A percentile compares a stretch with the other conserved stretches of the same genome.
Conservation (phyloP, 2,113 vertebrate species). For the Ellobius talpinus region DNA sequence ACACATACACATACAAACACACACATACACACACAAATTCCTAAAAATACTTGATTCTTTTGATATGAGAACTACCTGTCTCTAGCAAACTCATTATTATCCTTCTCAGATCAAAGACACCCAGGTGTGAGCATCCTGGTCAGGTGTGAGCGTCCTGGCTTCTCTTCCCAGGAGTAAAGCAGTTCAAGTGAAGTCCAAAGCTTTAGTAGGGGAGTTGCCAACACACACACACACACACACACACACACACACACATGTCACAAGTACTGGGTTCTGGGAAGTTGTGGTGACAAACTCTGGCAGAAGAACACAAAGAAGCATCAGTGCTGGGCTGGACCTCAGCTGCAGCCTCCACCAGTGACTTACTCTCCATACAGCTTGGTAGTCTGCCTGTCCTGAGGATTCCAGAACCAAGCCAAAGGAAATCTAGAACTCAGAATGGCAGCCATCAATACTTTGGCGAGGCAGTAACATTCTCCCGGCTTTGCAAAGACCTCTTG, state of each 20-base stretch:
- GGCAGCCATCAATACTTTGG: neutral
- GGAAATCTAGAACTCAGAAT: neutral
- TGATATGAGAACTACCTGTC: constrained; percentile 58
- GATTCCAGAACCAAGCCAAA: neutral
- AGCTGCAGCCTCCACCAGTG: rapidly evolving
- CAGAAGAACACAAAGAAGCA: constrained; percentile 88
- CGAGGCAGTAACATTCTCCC: neutral
- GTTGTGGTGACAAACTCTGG: constrained; percentile 88
- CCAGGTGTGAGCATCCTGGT: neutral
- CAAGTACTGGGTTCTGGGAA: constrained; percentile 86
- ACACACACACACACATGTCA: too few species aligned
- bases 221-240: too few species aligned
- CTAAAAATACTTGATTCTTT: constrained; percentile 68
- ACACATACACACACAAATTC: neutral
- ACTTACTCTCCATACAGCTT: neutral
- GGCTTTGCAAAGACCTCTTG: neutral
- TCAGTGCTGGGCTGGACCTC: neutral
- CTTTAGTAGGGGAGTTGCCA: constrained; percentile 88
- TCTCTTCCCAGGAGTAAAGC: constrained; percentile 85
- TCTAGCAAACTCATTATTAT: constrained; percentile 55
- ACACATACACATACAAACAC: too few species aligned
- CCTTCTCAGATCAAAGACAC: neutral
- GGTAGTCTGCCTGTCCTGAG: neutral
- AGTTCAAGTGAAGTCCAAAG: constrained; percentile 89
- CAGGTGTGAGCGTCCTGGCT: neutral